These are phyloP conservation scores for Drosophila rhopaloa DNA, from an alignment of 1,140 invertebrate genomes.

Conservation along the genomic window DNA sequence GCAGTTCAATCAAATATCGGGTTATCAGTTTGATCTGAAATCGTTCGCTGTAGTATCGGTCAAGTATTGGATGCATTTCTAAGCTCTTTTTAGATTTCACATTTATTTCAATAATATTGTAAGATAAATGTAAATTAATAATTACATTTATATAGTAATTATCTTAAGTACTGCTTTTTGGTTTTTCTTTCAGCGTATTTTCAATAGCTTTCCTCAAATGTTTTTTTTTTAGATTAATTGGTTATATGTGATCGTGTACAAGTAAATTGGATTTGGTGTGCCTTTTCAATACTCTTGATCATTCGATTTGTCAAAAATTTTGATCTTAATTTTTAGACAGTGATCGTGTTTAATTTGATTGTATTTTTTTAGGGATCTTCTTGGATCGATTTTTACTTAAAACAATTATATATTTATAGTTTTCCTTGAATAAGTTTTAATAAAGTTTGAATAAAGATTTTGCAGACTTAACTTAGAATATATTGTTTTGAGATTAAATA, in stretches of 20 bases:
- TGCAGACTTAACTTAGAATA: background rate
- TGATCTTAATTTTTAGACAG: background rate
- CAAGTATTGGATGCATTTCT: slow-evolving; percentile 24
- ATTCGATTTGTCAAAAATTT: background rate
- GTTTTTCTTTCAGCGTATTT: background rate
- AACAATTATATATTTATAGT: background rate
- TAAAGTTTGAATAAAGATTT: slow-evolving; percentile 1
- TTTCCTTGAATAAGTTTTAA: background rate
- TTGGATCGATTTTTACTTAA: background rate
- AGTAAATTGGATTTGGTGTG: background rate
- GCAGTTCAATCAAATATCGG: slow-evolving; percentile 9
- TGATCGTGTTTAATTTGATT: background rate
- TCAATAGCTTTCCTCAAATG: slow-evolving; percentile 3
- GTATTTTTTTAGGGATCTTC: background rate
- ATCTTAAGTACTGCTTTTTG: background rate
- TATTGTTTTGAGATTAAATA: slow-evolving; percentile 15
- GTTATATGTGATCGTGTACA: background rate
- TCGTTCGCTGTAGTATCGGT: slow-evolving; percentile 12
- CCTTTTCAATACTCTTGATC: background rate
- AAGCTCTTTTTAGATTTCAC: background rate
- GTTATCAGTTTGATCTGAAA: slow-evolving; percentile 19
- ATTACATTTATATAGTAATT: background rate
- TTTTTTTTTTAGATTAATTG: background rate
- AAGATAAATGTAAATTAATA: background rate
- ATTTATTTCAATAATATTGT: background rate